Conservation (phyloP, 1,140 invertebrate species). For the Hylaeus volcanicus region DNA sequence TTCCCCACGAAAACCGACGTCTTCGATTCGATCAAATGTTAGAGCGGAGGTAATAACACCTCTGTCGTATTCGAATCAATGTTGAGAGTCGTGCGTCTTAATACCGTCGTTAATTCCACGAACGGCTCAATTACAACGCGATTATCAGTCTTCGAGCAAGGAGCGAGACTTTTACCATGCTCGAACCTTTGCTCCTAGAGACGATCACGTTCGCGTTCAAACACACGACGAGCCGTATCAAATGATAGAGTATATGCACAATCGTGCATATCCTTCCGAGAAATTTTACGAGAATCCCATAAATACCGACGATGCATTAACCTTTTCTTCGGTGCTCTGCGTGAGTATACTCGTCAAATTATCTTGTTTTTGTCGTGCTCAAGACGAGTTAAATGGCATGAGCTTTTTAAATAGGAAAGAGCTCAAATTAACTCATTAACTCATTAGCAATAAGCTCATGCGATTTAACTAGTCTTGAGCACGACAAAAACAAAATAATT, state of each 20-base stretch:
- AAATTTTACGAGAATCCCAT: slow-evolving; percentile 23
- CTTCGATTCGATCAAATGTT: neutral
- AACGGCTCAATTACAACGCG: slow-evolving; percentile 18
- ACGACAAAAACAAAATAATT: no score
- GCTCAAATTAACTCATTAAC: no score
- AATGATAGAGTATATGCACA: neutral
- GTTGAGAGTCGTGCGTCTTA: neutral
- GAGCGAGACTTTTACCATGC: neutral
- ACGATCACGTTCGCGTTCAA: neutral
- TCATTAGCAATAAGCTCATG: no score
- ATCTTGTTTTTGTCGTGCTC: no score
- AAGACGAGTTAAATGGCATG: no score
- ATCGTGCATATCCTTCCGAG: slow-evolving; percentile 1
- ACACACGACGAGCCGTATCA: slow-evolving; percentile 16
- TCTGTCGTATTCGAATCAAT: neutral
- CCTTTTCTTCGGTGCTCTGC: no score
- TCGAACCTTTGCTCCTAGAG: neutral
- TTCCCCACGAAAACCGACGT: neutral
- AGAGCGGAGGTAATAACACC: neutral
- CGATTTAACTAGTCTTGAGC: no score
- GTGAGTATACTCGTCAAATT: no score
- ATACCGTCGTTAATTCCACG: neutral
- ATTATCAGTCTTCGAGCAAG: neutral
- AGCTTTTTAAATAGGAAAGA: no score
- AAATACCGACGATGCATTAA: neutral